Evolutionary conservation across 2,797 vertebrate species (phyloP).

Genomic region (Alca torda): DNA sequence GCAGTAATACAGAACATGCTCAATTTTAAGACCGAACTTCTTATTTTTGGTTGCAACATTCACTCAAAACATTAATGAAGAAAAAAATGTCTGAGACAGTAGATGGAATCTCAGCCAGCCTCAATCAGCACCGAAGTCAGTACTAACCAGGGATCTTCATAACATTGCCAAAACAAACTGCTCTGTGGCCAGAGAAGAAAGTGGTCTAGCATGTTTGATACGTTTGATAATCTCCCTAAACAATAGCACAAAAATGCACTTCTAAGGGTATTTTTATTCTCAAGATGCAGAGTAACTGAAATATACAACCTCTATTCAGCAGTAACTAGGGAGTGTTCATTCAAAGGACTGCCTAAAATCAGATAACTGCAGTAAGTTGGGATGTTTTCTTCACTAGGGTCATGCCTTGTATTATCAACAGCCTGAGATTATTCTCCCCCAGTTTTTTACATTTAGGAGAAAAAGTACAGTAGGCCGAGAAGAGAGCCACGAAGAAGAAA

Average conservation of each 20-base stretch:
- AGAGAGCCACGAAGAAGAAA: background rate
- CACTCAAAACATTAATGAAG: background rate
- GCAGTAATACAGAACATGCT: background rate
- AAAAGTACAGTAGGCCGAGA: background rate
- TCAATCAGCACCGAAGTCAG: background rate
- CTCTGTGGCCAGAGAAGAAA: slow-evolving; percentile 8
- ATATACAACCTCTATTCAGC: background rate
- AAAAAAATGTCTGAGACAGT: background rate
- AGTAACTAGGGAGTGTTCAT: background rate
- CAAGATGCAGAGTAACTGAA: background rate
- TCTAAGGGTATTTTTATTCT: slow-evolving; percentile 19
- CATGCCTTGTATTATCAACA: background rate
- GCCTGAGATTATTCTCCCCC: background rate
- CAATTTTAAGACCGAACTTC: background rate
- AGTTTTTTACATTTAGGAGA: background rate
- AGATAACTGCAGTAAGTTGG: background rate
- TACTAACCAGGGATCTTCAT: background rate
- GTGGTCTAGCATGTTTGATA: background rate
- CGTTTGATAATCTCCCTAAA: background rate
- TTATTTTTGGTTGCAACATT: background rate
- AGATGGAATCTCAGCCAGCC: background rate
- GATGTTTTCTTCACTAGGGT: background rate
- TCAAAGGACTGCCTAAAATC: background rate
- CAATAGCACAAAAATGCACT: slow-evolving; percentile 25
- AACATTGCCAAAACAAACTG: slow-evolving; percentile 35